phyloP scores from a whole-genome alignment of 92 coral and sea anemone genomes.

The Siderastrea radians region DNA sequence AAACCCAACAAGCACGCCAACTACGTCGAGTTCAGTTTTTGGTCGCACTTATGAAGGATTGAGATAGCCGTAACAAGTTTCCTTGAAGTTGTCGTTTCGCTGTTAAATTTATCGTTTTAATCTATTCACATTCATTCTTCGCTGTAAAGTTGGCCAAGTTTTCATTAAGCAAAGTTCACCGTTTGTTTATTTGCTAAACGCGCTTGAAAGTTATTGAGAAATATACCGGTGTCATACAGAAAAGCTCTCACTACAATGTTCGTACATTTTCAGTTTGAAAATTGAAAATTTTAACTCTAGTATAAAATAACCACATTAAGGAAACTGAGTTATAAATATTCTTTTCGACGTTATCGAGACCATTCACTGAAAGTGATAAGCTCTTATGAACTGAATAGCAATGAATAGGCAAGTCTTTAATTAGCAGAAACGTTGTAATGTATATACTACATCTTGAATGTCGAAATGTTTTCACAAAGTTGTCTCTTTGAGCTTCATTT shows the following conservation, averaged over 20 bases:
- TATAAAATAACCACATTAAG: background rate
- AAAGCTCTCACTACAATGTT: background rate
- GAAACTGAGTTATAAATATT: background rate
- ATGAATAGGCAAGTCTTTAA: background rate
- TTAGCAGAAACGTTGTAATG: background rate
- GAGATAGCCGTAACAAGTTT: background rate
- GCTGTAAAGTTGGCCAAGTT: background rate
- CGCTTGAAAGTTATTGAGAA: background rate
- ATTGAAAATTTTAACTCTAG: background rate
- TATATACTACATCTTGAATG: background rate
- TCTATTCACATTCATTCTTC: background rate
- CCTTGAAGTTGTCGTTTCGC: background rate
- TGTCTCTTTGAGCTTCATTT: no score
- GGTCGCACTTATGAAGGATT: no score
- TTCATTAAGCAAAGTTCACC: slow-evolving; percentile 7
- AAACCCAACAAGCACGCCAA: background rate
- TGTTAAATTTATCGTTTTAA: slow-evolving; percentile 12
- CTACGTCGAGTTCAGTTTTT: no score
- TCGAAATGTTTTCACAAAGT: background rate
- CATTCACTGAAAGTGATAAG: background rate
- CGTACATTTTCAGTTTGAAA: background rate
- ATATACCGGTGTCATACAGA: background rate
- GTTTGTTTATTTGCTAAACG: background rate
- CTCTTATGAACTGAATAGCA: background rate
- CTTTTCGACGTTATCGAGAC: background rate